Evolutionary conservation across 1,140 invertebrate genomes (phyloP), one percentile per base, ranked within the genome.

Genomic region (Meloidogyne floridensis): DNA sequence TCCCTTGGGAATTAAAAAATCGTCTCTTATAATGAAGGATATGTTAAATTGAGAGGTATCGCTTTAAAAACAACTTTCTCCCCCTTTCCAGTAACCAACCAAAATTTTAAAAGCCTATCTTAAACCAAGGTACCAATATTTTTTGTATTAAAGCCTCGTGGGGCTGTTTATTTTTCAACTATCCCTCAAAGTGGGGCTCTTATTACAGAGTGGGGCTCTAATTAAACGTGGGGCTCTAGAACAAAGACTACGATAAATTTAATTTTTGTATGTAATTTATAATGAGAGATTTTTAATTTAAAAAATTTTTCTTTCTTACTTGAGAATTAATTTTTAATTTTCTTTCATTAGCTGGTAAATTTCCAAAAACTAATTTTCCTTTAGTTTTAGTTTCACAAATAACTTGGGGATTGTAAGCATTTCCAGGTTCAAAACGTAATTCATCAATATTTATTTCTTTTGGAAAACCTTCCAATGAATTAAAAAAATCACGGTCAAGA

Each of bases 381-480:
- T 93, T 93, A 85, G 94, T 93, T 90, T 94, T 94, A 1, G 94
- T 94, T 80, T 93, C 92, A 47, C 93, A 93, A 90, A 95, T 94
- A 83, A 95, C 92, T 83, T 92, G 92, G 86, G 95, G 94, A 87
- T 95, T 93, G 78, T 90, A 91, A 7, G 86, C 90, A 83, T 80
- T 92, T 86, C 71, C 77, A 70, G 47, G 90, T 89, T 78, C 88
- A 84, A 83, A 90, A 75, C 51, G 91, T 81, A 84, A 91, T 89
- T 77, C 90, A 87, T 32, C 84, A 87, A 81, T 82, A 74, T 53
- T 82, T 80, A 77, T 76, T 42, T 72, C 65, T 18, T 59, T 72
- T 51, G 47, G 56, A 78, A 72, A 87, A 80, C 84, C 86, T 59
- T 86, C 83, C 53, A 83, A 80, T 10, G 80, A 83, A 69, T 85